A percentile compares a stretch with the other conserved stretches of the same genome.
Evolutionary conservation across 2,797 vertebrate species (phyloP).

Genomic region (Falco columbarius): DNA sequence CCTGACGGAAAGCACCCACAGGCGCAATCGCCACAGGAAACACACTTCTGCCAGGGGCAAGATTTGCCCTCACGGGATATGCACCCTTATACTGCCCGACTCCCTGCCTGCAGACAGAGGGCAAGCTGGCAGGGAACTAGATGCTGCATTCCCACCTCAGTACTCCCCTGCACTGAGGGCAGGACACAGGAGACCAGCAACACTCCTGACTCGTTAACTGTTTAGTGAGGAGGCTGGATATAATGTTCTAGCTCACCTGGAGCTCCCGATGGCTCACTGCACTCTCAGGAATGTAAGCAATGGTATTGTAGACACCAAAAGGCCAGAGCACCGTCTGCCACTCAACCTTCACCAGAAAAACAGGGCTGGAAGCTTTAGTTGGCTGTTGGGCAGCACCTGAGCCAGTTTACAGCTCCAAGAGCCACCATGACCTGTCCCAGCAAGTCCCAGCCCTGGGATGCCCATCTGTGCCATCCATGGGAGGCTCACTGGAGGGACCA

Average conservation of each 20-base stretch:
- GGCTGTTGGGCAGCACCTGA: background rate
- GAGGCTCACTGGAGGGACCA: background rate
- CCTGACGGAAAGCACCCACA: background rate
- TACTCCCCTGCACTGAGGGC: background rate
- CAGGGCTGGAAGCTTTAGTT: background rate
- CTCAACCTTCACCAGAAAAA: background rate
- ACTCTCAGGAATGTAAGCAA: background rate
- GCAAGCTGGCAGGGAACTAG: background rate
- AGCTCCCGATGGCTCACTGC: background rate
- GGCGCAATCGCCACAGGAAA: background rate
- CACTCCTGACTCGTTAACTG: background rate
- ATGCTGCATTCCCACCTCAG: background rate
- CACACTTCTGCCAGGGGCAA: background rate
- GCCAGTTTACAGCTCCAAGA: background rate
- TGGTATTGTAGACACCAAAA: background rate
- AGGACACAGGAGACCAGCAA: background rate
- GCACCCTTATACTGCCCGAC: too few relatives aligned
- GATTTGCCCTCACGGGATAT: background rate
- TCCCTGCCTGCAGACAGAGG: background rate
- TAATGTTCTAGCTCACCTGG: background rate
- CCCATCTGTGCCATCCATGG: background rate
- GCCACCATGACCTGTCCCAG: background rate
- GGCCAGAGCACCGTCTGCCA: background rate
- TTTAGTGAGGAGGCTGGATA: background rate
- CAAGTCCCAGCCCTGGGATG: background rate